Conservation (phyloP, 2,113 vertebrate species). For the Drymodes brunneopygia region DNA sequence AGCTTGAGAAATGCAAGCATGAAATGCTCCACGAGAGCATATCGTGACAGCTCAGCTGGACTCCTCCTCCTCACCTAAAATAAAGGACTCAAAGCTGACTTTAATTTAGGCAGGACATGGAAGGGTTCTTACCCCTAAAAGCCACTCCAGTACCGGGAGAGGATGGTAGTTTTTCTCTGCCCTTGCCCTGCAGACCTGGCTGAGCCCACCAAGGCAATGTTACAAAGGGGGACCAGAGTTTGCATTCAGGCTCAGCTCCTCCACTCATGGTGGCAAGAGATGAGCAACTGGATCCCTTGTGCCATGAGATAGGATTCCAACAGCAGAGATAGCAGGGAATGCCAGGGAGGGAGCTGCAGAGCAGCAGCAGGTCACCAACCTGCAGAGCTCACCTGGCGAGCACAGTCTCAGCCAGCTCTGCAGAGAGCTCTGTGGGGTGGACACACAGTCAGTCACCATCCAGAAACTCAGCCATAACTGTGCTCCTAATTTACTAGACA, state of each 20-base stretch:
- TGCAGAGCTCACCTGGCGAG: background rate
- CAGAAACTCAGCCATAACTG: background rate
- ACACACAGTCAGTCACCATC: background rate
- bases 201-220: background rate
- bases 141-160: background rate
- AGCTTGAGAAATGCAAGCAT: background rate
- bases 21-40: rapidly evolving
- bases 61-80: background rate
- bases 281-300: background rate
- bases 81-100: background rate
- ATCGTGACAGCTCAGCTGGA: rapidly evolving
- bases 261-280: background rate
- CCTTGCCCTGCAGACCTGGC: background rate
- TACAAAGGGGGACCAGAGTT: rapidly evolving
- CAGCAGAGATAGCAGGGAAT: background rate
- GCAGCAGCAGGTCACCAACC: background rate
- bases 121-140: background rate
- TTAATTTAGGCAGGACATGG: rapidly evolving
- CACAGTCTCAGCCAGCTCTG: background rate
- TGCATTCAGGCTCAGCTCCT: background rate
- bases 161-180: rapidly evolving
- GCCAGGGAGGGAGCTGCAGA: background rate
- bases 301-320: background rate
- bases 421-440: rapidly evolving
- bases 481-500: background rate